Conservation (phyloP, 1,140 invertebrate genomes). For the Euura saliciscinereae region DNA sequence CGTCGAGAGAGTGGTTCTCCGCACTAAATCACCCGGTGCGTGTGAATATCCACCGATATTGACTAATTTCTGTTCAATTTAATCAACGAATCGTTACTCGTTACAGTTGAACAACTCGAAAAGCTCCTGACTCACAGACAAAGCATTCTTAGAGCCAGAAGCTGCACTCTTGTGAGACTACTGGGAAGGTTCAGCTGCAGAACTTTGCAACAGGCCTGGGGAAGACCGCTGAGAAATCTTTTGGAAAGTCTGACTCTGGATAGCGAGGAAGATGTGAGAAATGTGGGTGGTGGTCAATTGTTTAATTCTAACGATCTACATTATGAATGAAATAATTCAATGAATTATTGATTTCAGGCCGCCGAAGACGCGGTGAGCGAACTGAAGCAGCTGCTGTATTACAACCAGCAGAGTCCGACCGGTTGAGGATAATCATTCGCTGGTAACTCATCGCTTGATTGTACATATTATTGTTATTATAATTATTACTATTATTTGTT, state of each 20-base stretch:
- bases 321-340: slow-evolving; percentile 8
- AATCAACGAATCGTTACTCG: slow-evolving; percentile 31
- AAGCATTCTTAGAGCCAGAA: slow-evolving; percentile 65
- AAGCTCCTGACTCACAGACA: slow-evolving; percentile 68
- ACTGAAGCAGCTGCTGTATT: slow-evolving; percentile 62
- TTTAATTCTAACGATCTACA: too few species aligned
- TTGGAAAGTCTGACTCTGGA: slow-evolving; percentile 63
- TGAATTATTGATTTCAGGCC: slow-evolving; percentile 51
- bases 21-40: slow-evolving; percentile 32
- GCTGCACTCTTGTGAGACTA: slow-evolving; percentile 70
- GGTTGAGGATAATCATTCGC: neutral
- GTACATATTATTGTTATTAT: too few species aligned
- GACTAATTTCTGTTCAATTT: slow-evolving; percentile 13
- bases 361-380: slow-evolving; percentile 61
- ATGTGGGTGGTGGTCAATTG: slow-evolving; percentile 50
- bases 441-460: too few species aligned
- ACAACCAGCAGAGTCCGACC: slow-evolving; percentile 37
- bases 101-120: slow-evolving; percentile 59
- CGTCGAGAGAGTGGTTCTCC: slow-evolving; percentile 70
- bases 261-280: slow-evolving; percentile 58
- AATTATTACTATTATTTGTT: too few species aligned
- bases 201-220: slow-evolving; percentile 71
- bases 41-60: slow-evolving; percentile 13
- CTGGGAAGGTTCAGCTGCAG: slow-evolving; percentile 70
- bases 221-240: slow-evolving; percentile 57